Evolutionary conservation across 64 coral and sea anemone species (phyloP).

Genomic region (Actinia equina): DNA sequence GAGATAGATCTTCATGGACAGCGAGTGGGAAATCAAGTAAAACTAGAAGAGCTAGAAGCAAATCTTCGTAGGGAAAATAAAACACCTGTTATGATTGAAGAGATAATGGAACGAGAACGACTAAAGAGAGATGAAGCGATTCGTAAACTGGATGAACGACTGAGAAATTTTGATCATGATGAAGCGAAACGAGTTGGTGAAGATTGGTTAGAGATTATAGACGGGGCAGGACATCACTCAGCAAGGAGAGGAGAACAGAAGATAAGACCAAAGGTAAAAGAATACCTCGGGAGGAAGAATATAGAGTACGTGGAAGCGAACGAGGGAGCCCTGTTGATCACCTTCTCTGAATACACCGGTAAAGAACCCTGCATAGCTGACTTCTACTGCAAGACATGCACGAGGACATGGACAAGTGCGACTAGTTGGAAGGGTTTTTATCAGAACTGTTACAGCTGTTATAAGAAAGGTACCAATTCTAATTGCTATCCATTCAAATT

Average conservation of each 20-base stretch:
- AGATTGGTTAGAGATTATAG: constrained; percentile 70
- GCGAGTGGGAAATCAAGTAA: constrained; percentile 25
- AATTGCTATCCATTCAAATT: constrained; percentile 51
- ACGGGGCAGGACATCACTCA: constrained; percentile 61
- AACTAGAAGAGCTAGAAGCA: not conserved
- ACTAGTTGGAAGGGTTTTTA: constrained; percentile 13
- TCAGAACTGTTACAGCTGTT: constrained; percentile 24
- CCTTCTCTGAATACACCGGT: constrained; percentile 35
- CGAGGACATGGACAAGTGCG: constrained; percentile 27
- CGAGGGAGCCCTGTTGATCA: constrained; percentile 51
- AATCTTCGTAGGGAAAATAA: constrained; percentile 10
- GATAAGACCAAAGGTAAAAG: constrained; percentile 62
- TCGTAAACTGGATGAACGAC: constrained; percentile 21
- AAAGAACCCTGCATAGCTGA: constrained; percentile 45
- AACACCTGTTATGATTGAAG: not conserved
- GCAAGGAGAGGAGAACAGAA: constrained; percentile 34
- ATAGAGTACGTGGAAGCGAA: constrained; percentile 4
- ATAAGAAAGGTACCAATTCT: not conserved
- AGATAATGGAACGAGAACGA: constrained; percentile 4
- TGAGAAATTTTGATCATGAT: constrained; percentile 19
- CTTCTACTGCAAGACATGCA: constrained; percentile 44
- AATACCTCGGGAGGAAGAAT: not conserved
- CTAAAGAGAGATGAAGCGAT: constrained; percentile 53
- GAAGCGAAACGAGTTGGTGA: not conserved
- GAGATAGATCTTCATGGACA: constrained; percentile 67